Base-by-base conservation (phyloP, 2,113 vertebrate species). In the Kryptolebias marmoratus region DNA sequence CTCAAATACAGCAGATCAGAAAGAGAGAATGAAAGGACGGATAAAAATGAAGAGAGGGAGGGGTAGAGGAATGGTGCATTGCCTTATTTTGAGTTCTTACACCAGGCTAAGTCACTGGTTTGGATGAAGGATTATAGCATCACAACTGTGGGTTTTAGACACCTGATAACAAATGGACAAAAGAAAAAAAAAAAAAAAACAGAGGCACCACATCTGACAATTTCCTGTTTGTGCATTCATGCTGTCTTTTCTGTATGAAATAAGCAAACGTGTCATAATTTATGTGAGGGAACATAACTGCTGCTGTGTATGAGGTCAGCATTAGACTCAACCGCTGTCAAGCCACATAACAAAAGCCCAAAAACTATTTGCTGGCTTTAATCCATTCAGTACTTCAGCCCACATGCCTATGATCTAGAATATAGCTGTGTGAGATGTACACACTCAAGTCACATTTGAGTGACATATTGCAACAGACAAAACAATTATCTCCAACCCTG, bases 1-100 rank as follows among this genome's bases (percentile, higher is more conserved):
- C 88, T 87, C 75, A 73, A 72, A 82, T 72, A 65, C 60, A 80
- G 73, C 70, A 77, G 65, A 85, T 87, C 80, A 81, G 69, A 82
- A 67, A 42, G 28, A 22, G 50, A 44, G 47, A 22, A 27, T 61
- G 54, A 84, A 73, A 68, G 65, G 74, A 16, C 15, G 39, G 81
- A 57, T 71, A 75, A 72, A 79, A 75, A 80, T 63, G 36, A 68
- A 53, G 28, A 67, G 63, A 45, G n/a, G 71, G 49, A 82, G 64
- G 76, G 64, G 49, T 68, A 47, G 79, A 66, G 61, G 60, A 60
- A 72, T 84, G 75, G 73, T 63, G 77, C 84, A 83, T 53, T 73
- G 76, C 82, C 72, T 86, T 84, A 58, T 82, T 87, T 82, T 77
- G 80, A 83, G 75, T 48, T 30, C 48, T 68, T 78, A 77, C 55